Conservation (phyloP, 2,113 vertebrate species). For the Daphoenositta chrysoptera region DNA sequence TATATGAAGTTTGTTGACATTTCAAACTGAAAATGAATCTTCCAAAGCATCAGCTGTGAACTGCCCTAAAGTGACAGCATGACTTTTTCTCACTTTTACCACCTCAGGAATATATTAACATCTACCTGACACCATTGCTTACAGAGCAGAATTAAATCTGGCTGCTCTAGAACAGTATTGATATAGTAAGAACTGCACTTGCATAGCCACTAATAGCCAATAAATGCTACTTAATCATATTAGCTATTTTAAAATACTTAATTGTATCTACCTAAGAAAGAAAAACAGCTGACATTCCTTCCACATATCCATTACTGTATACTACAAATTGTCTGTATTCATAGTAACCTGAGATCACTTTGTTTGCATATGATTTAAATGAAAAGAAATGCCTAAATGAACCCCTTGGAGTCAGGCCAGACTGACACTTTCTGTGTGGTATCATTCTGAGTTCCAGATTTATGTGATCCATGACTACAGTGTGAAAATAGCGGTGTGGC, state of each 20-base stretch:
- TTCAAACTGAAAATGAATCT: neutral
- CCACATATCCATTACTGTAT: neutral
- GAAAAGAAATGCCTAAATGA: conserved; percentile 10
- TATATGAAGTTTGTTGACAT: neutral
- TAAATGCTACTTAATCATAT: neutral
- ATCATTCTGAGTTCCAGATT: neutral
- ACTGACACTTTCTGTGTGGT: neutral
- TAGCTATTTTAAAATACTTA: neutral
- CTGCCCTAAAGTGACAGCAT: neutral
- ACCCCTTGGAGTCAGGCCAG: neutral
- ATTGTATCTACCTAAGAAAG: neutral
- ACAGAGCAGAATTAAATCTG: neutral
- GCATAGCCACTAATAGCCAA: neutral
- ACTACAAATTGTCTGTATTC: neutral
- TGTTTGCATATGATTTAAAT: conserved; percentile 3
- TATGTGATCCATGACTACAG: neutral
- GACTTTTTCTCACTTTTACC: neutral
- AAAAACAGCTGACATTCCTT: neutral
- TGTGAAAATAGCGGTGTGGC: neutral
- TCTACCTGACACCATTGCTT: neutral
- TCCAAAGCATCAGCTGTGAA: neutral
- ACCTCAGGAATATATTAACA: neutral
- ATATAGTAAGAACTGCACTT: neutral
- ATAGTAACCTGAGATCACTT: neutral
- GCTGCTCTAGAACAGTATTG: neutral